Evolutionary conservation across 2,888 invertebrate genomes (phyloP), one percentile per base, ranked within the genome.

Genomic region (Epistrophe eligans): DNA sequence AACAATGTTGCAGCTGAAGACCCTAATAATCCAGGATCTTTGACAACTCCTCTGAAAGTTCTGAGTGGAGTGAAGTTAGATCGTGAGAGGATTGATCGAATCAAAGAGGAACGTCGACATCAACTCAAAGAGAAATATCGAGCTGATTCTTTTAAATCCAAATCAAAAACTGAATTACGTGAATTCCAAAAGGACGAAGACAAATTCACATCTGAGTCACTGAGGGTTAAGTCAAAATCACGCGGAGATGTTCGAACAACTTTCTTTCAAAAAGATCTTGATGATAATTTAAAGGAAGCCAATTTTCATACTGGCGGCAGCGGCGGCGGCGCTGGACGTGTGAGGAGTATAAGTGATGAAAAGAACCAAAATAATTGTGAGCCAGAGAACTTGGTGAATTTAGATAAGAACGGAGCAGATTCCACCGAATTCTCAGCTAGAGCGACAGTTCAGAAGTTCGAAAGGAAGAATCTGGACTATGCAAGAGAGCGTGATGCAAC

Each of bases 61-160:
- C 93, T 95, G 9, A 94, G 95, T 76, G 93, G 92, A 28, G 93
- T 93, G 50, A 95, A 96, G 83, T 91, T 95, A 28, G 96, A 96
- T 90, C 93, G 98, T 62, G 97, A 98, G 91, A 93, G 98, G 60
- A 97, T 98, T 88, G 97, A 98, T 92, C 96, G 96, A 91, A 98
- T 98, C 91, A 98, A 98, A 93, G 97, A 98, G 91, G 98, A 98
- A 91, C 93, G 98, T n/a, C 94, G 98, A 70, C 96, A 95, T 89
- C 97, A 97, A 90, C 93, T 98, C 15, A 95, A 97, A 60, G 97
- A 98, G 91, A 97, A 97, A 91, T 97, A 97, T 91, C 96, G 97
- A 88, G 96, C 97, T 1, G 97, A 97, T 89, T 96, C 97, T 11
- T 96, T 97, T 82, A 94, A 94, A 89, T 93, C 94, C n/a, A 93